A percentile compares a stretch with the other conserved stretches of the same genome.
Evolutionary conservation across 2,113 vertebrate species (phyloP).

Genomic region (Phycodurus eques): DNA sequence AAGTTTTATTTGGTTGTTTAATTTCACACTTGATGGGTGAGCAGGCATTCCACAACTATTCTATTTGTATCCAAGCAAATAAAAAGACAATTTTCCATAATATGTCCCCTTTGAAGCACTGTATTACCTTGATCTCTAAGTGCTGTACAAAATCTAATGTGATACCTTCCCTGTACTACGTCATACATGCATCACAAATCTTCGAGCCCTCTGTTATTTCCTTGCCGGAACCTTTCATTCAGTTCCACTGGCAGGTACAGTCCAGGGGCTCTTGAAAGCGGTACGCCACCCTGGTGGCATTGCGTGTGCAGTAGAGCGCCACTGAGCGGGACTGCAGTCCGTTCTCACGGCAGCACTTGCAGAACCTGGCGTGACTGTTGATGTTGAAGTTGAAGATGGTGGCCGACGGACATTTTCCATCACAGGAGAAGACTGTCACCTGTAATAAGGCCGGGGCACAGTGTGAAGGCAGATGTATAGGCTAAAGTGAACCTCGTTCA

Average conservation of each 20-base stretch:
- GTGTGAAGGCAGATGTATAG: not conserved
- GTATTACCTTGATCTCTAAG: slow-evolving; percentile 6
- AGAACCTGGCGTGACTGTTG: slow-evolving; percentile 93
- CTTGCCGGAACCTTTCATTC: slow-evolving; percentile 34
- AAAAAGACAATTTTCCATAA: not conserved
- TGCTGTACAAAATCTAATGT: slow-evolving; percentile 23
- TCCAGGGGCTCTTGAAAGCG: slow-evolving; percentile 88
- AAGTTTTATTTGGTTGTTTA: no score
- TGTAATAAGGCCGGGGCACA: slow-evolving; percentile 43
- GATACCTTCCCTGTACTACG: slow-evolving; percentile 4
- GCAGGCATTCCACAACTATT: no score
- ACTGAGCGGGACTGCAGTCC: slow-evolving; percentile 85
- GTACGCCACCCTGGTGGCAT: slow-evolving; percentile 85
- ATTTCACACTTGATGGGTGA: no score
- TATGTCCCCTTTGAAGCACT: not conserved
- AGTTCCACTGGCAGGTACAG: slow-evolving; percentile 97
- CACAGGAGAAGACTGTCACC: slow-evolving; percentile 91
- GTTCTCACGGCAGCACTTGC: slow-evolving; percentile 93
- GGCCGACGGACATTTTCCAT: slow-evolving; percentile 95
- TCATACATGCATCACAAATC: not conserved
- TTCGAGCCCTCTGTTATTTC: not conserved
- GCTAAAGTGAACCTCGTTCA: not conserved
- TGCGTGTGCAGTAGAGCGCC: slow-evolving; percentile 88
- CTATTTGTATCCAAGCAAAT: not conserved
- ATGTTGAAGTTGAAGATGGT: slow-evolving; percentile 98